A percentile compares a stretch with the other conserved stretches of the same genome.
Conservation (phyloP, 2,888 invertebrate species). For the Apeira syringaria region DNA sequence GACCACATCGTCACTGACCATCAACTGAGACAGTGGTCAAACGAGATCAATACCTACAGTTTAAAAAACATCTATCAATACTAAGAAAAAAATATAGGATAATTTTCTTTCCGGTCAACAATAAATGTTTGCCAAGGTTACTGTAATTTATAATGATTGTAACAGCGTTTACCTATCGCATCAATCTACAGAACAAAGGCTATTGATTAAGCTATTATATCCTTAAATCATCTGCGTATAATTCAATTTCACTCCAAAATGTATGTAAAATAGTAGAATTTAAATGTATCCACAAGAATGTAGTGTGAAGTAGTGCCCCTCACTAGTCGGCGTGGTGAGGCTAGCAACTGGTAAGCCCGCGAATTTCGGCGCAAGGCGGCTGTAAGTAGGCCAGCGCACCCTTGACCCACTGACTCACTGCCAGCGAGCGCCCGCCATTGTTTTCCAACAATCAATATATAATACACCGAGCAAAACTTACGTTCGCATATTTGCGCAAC, state of each 20-base stretch:
- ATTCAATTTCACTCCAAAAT: too few relatives aligned
- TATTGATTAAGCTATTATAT: constrained; percentile 1
- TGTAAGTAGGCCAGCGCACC: constrained; percentile 76
- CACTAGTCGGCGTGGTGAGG: constrained; percentile 54
- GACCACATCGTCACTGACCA: too few relatives aligned
- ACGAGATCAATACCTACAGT: too few relatives aligned
- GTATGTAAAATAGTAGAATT: constrained; percentile 15
- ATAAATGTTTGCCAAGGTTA: constrained; percentile 8
- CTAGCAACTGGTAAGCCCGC: constrained; percentile 75
- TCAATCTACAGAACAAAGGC: constrained; percentile 13
- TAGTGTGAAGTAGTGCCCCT: constrained; percentile 44
- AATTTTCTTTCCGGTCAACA: not conserved
- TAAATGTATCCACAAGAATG: constrained; percentile 18
- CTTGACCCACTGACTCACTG: constrained; percentile 83
- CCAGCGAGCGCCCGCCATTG: constrained; percentile 77
- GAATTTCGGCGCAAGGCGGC: constrained; percentile 77
- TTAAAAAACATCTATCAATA: too few relatives aligned
- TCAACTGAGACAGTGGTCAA: too few relatives aligned
- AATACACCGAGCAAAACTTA: constrained; percentile 74
- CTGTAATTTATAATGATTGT: constrained; percentile 5
- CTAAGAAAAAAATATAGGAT: too few relatives aligned
- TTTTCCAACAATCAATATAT: constrained; percentile 83
- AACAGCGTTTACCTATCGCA: not conserved
- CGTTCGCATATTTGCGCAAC: constrained; percentile 72
- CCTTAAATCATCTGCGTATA: constrained; percentile 3